Percentiles rank a stretch among this genome's conserved stretches.
These are phyloP conservation scores for Dysdera silvatica DNA, from an alignment of 1,140 invertebrate genomes.

Conservation along the genomic window DNA sequence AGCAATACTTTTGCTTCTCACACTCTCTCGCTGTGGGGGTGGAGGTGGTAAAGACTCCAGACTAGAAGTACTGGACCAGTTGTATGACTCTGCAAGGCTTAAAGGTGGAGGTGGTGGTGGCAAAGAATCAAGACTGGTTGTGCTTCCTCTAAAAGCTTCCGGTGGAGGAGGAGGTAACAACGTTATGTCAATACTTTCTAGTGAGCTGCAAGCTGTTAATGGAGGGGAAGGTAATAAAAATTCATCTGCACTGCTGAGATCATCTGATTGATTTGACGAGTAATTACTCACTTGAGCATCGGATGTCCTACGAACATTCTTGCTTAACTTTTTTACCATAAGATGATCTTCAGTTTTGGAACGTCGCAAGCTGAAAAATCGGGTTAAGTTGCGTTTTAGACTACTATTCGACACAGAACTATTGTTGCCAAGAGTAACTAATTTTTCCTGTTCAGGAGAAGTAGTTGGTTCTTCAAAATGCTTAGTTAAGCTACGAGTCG, in stretches of 20 bases:
- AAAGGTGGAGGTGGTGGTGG: constrained; percentile 41
- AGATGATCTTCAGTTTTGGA: constrained; percentile 40
- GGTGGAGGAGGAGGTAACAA: constrained; percentile 51
- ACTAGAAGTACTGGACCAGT: constrained; percentile 34
- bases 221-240: constrained; percentile 41
- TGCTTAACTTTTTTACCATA: constrained; percentile 35
- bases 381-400: constrained; percentile 22
- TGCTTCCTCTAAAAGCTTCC: constrained; percentile 37
- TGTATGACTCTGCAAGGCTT: constrained; percentile 29
- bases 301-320: constrained; percentile 46
- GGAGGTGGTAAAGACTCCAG: constrained; percentile 38
- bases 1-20: constrained; percentile 39
- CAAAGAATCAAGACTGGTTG: constrained; percentile 39
- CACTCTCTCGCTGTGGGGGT: constrained; percentile 62
- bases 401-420: constrained; percentile 24
- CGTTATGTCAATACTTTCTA: constrained; percentile 34
- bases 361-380: constrained; percentile 37
- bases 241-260: constrained; percentile 30
- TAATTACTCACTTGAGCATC: constrained; percentile 11
- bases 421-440: constrained; percentile 4
- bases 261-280: not conserved
- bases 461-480: constrained; percentile 29
- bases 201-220: constrained; percentile 18
- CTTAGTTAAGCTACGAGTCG: constrained; percentile 60
- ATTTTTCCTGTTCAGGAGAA: not conserved